A percentile compares a stretch with the other conserved stretches of the same genome.
Evolutionary conservation across 2,113 vertebrate genomes (phyloP).

Genomic region (Vombatus ursinus): DNA sequence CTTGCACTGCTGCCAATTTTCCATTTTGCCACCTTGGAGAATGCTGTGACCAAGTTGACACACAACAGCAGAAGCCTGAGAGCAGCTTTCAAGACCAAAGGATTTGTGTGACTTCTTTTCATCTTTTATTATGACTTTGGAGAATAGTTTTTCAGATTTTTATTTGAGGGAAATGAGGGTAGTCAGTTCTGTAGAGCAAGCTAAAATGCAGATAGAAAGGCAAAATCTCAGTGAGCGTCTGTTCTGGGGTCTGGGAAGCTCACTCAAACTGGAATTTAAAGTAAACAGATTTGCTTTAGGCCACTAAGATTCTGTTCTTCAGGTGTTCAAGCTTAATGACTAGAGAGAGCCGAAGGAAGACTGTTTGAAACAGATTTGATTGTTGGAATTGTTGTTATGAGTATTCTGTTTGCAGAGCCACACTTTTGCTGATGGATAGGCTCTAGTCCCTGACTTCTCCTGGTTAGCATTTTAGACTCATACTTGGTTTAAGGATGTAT

Average conservation of each 20-base stretch:
- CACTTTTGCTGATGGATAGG: neutral
- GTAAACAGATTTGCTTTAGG: neutral
- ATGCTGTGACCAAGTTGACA: conserved; percentile 44
- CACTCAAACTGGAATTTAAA: conserved; percentile 9
- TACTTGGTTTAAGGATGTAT: neutral
- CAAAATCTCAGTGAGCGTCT: neutral
- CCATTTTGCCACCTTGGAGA: conserved; percentile 53
- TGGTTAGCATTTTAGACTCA: neutral
- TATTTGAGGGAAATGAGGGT: neutral
- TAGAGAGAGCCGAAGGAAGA: neutral
- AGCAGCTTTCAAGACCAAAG: conserved; percentile 23
- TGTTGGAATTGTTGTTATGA: neutral
- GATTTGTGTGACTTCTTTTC: conserved; percentile 49
- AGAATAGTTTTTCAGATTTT: neutral
- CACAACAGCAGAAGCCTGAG: conserved; percentile 38
- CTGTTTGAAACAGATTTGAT: neutral
- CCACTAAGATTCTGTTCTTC: neutral
- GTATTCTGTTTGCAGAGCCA: neutral
- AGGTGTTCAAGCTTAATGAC: neutral
- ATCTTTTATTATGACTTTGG: conserved; percentile 34
- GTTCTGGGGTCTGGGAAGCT: neutral
- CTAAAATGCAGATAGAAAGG: neutral
- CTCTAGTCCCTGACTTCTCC: neutral
- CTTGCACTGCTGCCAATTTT: conserved; percentile 73
- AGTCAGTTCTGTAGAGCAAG: neutral